Evolutionary conservation across 2,797 vertebrate species (phyloP).

Genomic region (Myotis daubentonii): DNA sequence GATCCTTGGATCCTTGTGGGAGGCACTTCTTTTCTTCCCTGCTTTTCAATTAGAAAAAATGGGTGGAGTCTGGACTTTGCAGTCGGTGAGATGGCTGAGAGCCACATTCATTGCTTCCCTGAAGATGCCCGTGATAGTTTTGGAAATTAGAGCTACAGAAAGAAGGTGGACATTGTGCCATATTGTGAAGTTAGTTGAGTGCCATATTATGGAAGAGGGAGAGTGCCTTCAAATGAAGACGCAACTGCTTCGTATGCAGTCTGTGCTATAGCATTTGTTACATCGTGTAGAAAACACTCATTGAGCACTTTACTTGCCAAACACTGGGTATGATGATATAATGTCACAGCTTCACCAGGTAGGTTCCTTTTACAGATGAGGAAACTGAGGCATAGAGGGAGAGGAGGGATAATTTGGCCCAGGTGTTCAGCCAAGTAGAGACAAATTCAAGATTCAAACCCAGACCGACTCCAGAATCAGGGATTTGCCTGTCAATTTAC

Average conservation of each 20-base stretch:
- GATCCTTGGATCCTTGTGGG: not conserved
- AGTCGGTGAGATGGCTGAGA: not conserved
- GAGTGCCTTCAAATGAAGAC: not conserved
- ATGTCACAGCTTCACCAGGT: not conserved
- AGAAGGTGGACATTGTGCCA: not conserved
- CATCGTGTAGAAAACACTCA: not conserved
- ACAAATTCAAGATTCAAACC: not conserved
- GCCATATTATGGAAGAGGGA: not conserved
- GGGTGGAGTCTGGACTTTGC: not conserved
- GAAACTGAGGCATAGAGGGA: constrained; percentile 5
- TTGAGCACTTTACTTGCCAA: not conserved
- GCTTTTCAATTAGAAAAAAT: not conserved
- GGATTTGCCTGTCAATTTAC: not conserved
- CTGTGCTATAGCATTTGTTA: not conserved
- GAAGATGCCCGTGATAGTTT: not conserved
- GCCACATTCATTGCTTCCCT: not conserved
- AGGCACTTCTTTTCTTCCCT: not conserved
- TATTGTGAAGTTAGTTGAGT: not conserved
- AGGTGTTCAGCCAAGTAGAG: not conserved
- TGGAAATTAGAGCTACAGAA: not conserved
- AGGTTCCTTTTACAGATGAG: not conserved
- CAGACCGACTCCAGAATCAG: not conserved
- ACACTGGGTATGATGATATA: not conserved
- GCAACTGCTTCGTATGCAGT: not conserved
- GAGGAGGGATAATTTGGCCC: not conserved